Evolutionary conservation across 2,113 vertebrate genomes (phyloP).

Genomic region (Puffinus mauretanicus): DNA sequence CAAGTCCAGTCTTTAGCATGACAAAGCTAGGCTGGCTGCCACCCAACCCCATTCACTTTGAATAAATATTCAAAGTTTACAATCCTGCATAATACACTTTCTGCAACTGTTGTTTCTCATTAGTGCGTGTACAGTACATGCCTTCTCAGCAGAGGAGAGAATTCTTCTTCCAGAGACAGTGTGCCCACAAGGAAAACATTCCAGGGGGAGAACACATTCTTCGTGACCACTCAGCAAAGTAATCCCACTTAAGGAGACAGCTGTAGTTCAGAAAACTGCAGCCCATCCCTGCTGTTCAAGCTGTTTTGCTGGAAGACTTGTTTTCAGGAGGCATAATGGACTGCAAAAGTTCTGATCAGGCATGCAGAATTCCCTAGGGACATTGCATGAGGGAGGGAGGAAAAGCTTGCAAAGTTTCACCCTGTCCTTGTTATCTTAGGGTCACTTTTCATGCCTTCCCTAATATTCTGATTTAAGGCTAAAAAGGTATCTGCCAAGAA

Average conservation of each 20-base stretch:
- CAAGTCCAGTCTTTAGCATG: conserved; percentile 35
- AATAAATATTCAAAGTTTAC: conserved; percentile 44
- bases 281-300: conserved; percentile 52
- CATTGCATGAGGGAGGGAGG: neutral
- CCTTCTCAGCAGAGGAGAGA: conserved; percentile 52
- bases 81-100: conserved; percentile 41
- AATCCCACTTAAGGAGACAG: conserved; percentile 56
- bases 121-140: conserved; percentile 17
- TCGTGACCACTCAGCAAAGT: conserved; percentile 63
- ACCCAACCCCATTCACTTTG: conserved; percentile 4
- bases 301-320: conserved; percentile 49
- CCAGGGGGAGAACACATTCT: conserved; percentile 62
- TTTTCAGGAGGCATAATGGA: conserved; percentile 37
- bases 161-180: conserved; percentile 39
- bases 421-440: neutral
- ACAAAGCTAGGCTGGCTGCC: conserved; percentile 36
- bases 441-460: neutral
- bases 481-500: neutral
- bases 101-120: conserved; percentile 51
- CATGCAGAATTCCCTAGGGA: conserved; percentile 6
- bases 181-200: conserved; percentile 67
- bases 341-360: conserved; percentile 21
- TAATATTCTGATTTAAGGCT: conserved; percentile 11
- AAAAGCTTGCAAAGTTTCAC: conserved; percentile 8
- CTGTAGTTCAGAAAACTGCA: conserved; percentile 40